A percentile compares a stretch with the other conserved stretches of the same genome.
Evolutionary conservation across 1,140 invertebrate genomes (phyloP).

Genomic region (Drosophila jambulina): DNA sequence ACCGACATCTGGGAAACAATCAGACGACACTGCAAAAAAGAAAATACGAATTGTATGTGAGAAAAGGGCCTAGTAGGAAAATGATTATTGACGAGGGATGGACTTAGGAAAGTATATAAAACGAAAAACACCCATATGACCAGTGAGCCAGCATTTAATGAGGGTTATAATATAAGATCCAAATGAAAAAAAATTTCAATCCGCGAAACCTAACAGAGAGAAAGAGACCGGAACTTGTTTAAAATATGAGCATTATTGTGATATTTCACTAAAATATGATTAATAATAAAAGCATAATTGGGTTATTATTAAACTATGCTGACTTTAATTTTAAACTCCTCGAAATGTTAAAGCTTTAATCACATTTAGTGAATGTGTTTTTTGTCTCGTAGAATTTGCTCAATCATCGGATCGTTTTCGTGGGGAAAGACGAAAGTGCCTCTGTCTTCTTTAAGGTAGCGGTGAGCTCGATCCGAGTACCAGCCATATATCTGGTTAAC

Average conservation of each 20-base stretch:
- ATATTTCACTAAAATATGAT: neutral
- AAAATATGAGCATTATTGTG: neutral
- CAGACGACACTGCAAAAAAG: constrained; percentile 92
- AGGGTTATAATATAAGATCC: too few relatives aligned
- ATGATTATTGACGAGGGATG: neutral
- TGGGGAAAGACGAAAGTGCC: constrained; percentile 68
- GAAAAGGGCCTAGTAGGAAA: neutral
- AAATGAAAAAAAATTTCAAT: neutral
- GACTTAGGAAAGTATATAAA: too few relatives aligned
- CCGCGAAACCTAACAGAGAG: neutral
- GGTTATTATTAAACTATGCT: constrained; percentile 4
- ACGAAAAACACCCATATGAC: too few relatives aligned
- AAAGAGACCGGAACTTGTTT: neutral
- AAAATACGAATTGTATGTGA: neutral
- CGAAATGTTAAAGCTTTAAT: neutral
- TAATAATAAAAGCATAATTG: neutral
- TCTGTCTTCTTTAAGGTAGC: constrained; percentile 56
- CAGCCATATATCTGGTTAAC: constrained; percentile 70
- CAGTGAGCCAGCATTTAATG: too few relatives aligned
- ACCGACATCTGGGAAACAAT: constrained; percentile 99
- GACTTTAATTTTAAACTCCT: constrained; percentile 27
- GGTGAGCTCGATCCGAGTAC: constrained; percentile 62
- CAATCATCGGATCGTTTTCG: constrained; percentile 61
- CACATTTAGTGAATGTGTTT: neutral
- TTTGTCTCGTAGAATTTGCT: constrained; percentile 37